Base-by-base conservation (phyloP, 1,140 invertebrate species). In the Euschistus heros region DNA sequence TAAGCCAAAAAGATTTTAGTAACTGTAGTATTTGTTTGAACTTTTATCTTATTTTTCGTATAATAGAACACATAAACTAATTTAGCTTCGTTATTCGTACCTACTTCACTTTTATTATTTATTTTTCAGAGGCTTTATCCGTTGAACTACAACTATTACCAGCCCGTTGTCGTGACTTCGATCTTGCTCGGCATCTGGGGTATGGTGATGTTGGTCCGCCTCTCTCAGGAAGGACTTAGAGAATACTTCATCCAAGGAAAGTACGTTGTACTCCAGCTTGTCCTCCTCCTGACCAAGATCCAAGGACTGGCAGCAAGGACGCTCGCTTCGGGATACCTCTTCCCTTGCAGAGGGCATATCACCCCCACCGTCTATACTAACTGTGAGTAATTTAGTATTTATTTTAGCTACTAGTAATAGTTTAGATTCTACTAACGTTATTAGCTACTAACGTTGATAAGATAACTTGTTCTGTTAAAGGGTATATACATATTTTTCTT, bases 141-240 rank as follows among this genome's bases (percentile, higher is more conserved):
- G 70, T 76, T 79, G 1, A 80, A 78, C 68, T 82, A 83, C 70
- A 75, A 79, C 69, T 85, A 80, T 70, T 71, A 83, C 57, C 82
- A 83, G 73, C 80, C 80, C 1, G 72, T 84, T 17, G 75, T 84
- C 1, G 76, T 78, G 0, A 72, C 76, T 0, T 84, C 82, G 1
- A 83, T 85, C 26, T 68, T 84, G 6, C 75, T 79, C n/a, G 82
- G 82, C 2, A 75, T 85, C 18, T 85, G 82, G 82, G 81, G 80
- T 0, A 78, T 83, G 65, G 76, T 77, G 15, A 84, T 84, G 80
- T 78, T 77, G 5, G 78, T 82, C 0, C 74, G 77, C 4, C 74
- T 80, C 42, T 71, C 80, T 0, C 73, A 72, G 61, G 76, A 76
- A 15, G 69, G 75, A 1, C 70, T 80, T 0, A 77, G 78, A 14